Base-by-base conservation (phyloP, 2,888 invertebrate genomes). In the Eucera pruinosa region DNA sequence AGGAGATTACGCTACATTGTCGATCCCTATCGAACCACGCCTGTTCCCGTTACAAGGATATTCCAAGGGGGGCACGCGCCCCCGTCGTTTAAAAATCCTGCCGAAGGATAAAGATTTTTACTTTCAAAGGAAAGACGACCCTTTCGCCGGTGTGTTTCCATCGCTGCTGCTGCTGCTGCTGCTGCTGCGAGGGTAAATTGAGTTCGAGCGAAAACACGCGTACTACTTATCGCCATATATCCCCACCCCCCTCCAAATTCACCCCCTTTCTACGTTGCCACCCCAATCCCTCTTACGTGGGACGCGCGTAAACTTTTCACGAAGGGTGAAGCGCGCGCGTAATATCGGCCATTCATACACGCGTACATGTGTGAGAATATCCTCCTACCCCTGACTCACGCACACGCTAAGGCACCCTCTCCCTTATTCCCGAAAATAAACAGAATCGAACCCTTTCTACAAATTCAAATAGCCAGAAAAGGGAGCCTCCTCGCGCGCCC, bases 381-480 rank as follows among this genome's bases (percentile, higher is more conserved):
- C 70, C 74, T 77, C 78, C 80, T 74, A 71, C 70, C 58, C 73
- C 9, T 1, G 2, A 2, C 18, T 18, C 43, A 43, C 33, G 36
- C 48, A 33, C 33, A 11, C 57, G n/a, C n/a, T n/a, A 48, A 4
- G 39, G 43, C 60, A 13, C 70, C 48, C 48, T 61, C 71, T 43
- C 64, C 73, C 76, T 67, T 55, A 70, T 81, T 83, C 85, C 87
- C 80, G 79, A 89, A 90, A 90, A 90, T 90, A 90, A 90, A 89
- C 89, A 89, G 88, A 90, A 89, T 89, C 88, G 89, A 90, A 89
- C 90, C 90, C 90, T 90, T 90, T 90, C 86, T 84, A 83, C 73
- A 84, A 86, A 89, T 89, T 89, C 86, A 90, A 90, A 90, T 89
- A 83, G 78, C 82, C 82, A 83, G 77, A 83, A 80, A 81, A 81